Percentiles rank a stretch among this genome's conserved stretches.
Conservation (phyloP, 1,140 invertebrate genomes). For the Aphaenogaster ashmeadi region DNA sequence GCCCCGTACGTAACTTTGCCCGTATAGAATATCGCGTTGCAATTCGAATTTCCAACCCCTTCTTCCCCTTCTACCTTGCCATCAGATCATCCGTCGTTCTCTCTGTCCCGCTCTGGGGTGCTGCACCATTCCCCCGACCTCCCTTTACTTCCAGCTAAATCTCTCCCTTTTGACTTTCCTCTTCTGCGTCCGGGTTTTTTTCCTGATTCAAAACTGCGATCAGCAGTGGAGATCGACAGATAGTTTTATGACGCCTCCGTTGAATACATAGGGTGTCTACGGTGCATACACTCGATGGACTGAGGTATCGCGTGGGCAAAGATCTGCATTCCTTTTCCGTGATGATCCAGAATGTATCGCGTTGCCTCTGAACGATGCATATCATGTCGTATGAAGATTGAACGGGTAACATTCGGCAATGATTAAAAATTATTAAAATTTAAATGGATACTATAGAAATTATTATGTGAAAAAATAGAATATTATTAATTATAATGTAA, state of each 20-base stretch:
- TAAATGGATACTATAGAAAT: not conserved
- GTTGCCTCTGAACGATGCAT: slow-evolving; percentile 20
- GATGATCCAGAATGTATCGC: slow-evolving; percentile 33
- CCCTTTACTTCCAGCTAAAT: slow-evolving; percentile 46
- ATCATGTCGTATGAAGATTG: slow-evolving; percentile 35
- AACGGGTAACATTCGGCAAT: not conserved
- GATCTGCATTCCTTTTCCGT: slow-evolving; percentile 32
- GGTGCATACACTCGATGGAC: slow-evolving; percentile 5
- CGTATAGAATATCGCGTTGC: slow-evolving; percentile 70
- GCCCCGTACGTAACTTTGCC: slow-evolving; percentile 73
- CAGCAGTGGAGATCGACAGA: slow-evolving; percentile 62
- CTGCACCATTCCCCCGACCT: slow-evolving; percentile 29
- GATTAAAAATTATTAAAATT: slow-evolving; percentile 25
- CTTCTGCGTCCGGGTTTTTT: slow-evolving; percentile 35
- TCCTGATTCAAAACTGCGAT: slow-evolving; percentile 59
- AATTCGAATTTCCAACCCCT: slow-evolving; percentile 67
- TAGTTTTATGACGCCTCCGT: slow-evolving; percentile 64
- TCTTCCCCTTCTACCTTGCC: slow-evolving; percentile 20
- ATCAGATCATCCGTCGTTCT: slow-evolving; percentile 20
- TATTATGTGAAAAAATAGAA: not conserved
- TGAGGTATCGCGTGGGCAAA: not conserved
- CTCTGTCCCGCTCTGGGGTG: not conserved
- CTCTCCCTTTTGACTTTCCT: slow-evolving; percentile 51
- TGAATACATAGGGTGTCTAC: slow-evolving; percentile 53
- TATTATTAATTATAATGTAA: not conserved